Evolutionary conservation across 2,797 vertebrate genomes (phyloP).

Genomic region (Calcarius lapponicus): DNA sequence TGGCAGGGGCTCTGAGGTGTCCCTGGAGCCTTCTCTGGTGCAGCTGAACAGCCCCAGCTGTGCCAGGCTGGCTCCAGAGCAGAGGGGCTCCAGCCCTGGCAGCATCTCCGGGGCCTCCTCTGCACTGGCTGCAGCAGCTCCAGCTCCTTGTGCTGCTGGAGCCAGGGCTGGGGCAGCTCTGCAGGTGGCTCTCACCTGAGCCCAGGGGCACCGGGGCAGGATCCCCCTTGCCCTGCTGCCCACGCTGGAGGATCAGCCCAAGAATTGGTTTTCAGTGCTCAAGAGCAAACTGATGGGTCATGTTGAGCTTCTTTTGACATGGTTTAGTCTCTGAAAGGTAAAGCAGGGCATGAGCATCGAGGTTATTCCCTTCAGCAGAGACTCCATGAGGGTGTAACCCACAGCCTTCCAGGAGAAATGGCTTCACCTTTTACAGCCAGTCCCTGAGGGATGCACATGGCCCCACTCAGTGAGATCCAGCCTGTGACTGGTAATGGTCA

Average conservation of each 20-base stretch:
- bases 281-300: too few species aligned
- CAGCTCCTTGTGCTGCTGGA: background rate
- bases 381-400: background rate
- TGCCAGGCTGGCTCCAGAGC: too few species aligned
- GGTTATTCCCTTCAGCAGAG: background rate
- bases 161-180: background rate
- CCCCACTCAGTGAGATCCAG: background rate
- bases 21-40: too few species aligned
- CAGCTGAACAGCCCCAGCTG: too few species aligned
- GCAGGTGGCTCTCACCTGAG: background rate
- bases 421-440: background rate
- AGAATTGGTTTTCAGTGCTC: background rate
- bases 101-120: too few species aligned
- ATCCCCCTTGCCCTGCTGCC: background rate
- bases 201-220: background rate
- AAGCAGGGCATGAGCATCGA: rapidly evolving
- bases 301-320: background rate
- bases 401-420: background rate
- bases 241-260: background rate
- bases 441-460: rapidly evolving
- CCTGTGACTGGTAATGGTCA: background rate
- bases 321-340: background rate
- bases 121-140: background rate
- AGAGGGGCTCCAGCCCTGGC: too few species aligned
- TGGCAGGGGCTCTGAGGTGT: too few species aligned